phyloP scores from a whole-genome alignment of 2,888 invertebrate species.

The Drosophila neonasuta region DNA sequence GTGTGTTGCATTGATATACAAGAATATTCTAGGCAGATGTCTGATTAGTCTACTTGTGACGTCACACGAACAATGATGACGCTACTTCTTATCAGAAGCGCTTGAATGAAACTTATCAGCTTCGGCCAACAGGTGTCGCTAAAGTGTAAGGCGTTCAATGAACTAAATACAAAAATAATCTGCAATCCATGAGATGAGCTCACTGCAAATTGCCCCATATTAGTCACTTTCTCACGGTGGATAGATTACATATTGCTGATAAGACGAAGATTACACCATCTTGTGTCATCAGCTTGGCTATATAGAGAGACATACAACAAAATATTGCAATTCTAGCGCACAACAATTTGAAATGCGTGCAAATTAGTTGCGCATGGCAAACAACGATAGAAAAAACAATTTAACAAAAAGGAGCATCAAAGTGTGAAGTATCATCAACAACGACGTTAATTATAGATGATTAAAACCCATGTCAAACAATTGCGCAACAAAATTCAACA shows the following conservation, averaged over 20 bases:
- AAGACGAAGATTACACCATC: conserved; percentile 16
- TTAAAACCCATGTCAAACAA: conserved; percentile 33
- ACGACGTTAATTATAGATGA: conserved; percentile 49
- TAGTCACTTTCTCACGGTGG: conserved; percentile 40
- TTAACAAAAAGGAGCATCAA: conserved; percentile 23
- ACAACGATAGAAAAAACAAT: conserved; percentile 1
- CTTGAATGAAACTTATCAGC: conserved; percentile 35
- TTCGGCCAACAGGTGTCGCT: conserved; percentile 46
- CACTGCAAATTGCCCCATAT: conserved; percentile 18
- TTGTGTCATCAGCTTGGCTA: conserved; percentile 9
- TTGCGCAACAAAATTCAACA: conserved; percentile 35
- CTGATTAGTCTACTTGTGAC: conserved; percentile 28
- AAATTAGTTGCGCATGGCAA: conserved; percentile 51
- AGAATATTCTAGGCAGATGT: neutral
- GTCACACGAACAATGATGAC: conserved; percentile 21
- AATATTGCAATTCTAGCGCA: conserved; percentile 7
- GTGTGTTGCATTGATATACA: neutral
- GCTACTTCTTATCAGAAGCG: conserved; percentile 36
- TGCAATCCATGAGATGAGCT: conserved; percentile 29
- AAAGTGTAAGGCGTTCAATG: conserved; percentile 46
- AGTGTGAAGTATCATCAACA: conserved; percentile 54
- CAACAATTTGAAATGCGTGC: conserved; percentile 40
- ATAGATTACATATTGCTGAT: conserved; percentile 15
- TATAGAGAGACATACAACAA: neutral
- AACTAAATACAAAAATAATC: conserved; percentile 38